Conservation (phyloP, 2,113 vertebrate species). For the Phrynosoma blainvillii region DNA sequence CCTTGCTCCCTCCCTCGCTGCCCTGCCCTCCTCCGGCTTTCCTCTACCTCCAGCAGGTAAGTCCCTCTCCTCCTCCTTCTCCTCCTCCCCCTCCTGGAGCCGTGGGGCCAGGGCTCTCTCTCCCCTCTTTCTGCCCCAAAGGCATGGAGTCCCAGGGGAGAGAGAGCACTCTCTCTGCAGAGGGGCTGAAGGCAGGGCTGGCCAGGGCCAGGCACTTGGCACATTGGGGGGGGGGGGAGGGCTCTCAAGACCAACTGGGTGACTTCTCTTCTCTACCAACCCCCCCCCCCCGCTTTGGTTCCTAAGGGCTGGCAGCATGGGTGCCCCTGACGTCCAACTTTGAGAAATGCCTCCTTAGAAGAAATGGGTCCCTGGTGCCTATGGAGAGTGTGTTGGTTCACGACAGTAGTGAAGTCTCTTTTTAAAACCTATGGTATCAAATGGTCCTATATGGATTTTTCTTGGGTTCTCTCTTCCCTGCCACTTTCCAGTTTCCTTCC, state of each 20-base stretch:
- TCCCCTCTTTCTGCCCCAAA: too few species aligned
- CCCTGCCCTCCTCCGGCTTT: slow-evolving; percentile 92
- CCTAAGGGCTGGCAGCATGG: neutral
- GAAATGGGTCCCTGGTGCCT: neutral
- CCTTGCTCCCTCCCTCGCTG: slow-evolving; percentile 92
- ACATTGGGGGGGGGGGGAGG: too few species aligned
- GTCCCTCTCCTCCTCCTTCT: too few species aligned
- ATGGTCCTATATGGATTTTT: neutral
- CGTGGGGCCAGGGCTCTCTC: too few species aligned
- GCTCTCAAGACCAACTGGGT: too few species aligned
- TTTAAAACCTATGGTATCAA: neutral
- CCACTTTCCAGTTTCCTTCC: neutral
- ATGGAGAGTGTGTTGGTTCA: neutral
- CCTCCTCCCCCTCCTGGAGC: neutral
- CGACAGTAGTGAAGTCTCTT: neutral
- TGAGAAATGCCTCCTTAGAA: neutral
- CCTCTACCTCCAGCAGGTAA: slow-evolving; percentile 98
- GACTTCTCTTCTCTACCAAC: too few species aligned
- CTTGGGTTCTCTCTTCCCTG: too few species aligned
- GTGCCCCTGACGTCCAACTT: neutral
- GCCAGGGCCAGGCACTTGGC: too few species aligned
- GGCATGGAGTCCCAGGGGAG: too few species aligned
- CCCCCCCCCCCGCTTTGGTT: neutral
- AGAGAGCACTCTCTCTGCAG: slow-evolving; percentile 2
- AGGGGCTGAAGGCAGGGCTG: neutral